Percentiles rank a stretch among this genome's conserved stretches.
These are phyloP conservation scores for Sorex fumeus DNA, from an alignment of 2,113 vertebrate species.

Conservation along the genomic window DNA sequence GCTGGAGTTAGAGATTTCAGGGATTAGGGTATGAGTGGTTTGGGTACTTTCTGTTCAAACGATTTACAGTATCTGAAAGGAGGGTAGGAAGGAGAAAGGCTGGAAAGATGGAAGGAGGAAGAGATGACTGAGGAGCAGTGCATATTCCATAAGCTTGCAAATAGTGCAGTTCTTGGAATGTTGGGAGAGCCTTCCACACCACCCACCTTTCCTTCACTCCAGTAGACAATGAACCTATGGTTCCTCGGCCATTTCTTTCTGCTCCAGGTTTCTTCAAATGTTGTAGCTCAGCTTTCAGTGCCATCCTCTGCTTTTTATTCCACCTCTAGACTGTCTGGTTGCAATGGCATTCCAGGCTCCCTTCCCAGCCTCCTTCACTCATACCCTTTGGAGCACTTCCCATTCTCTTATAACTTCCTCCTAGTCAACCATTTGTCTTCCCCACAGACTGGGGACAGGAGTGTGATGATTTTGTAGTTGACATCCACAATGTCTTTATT, in stretches of 20 bases:
- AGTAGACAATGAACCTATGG: too few species aligned
- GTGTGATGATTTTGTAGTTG: background rate
- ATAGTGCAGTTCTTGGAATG: background rate
- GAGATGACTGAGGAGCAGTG: background rate
- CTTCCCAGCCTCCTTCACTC: background rate
- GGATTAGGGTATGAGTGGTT: background rate
- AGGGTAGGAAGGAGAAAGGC: background rate
- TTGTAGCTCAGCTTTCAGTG: background rate
- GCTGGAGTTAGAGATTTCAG: background rate
- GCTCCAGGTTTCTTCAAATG: background rate
- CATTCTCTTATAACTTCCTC: background rate
- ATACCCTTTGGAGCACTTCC: background rate
- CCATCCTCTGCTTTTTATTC: background rate
- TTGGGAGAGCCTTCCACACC: background rate
- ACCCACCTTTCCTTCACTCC: background rate
- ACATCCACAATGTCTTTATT: background rate
- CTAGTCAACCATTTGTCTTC: background rate
- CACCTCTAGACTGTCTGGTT: background rate
- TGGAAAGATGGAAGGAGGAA: background rate
- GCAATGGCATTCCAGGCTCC: too few species aligned
- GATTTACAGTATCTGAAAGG: background rate
- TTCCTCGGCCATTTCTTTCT: background rate
- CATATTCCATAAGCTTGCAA: background rate
- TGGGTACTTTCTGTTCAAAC: constrained; percentile 14
- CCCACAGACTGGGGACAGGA: background rate